Evolutionary conservation across 2,797 vertebrate genomes (phyloP), one percentile per base, ranked within the genome.

Genomic region (Tokudaia muenninki): DNA sequence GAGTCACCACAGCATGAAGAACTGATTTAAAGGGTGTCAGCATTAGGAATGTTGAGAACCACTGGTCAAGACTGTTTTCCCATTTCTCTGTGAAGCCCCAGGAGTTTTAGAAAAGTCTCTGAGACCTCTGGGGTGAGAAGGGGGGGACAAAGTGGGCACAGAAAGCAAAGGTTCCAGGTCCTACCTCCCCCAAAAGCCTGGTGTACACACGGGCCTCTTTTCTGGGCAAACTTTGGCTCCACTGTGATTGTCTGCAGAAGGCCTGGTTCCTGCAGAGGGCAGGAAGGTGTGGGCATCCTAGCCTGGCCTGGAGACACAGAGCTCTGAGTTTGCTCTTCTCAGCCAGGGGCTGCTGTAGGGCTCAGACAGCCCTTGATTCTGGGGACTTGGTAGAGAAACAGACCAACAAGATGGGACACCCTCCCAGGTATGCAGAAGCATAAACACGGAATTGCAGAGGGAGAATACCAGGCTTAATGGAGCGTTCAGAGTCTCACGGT

Each of bases 381-480:
- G 31, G 75, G 17, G 70, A 29, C 72, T 78, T 17, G 96, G 87
- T 93, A 79, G 80, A 83, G 67, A 78, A 90, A 90, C 70, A 12
- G 70, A 81, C 55, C 80, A 67, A 90, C 83, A 95, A 52, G 78
- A 41, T 59, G 6, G 37, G 41, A 16, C 55, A 34, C 2, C 78
- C 4, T 0, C 55, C 84, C 63, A 19, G 29, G 31, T 44, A 37
- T 10, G 12, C 61, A 82, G 82, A 67, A 47, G 82, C 12, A 24
- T 52, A 37, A 86, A 67, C 59, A 19, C 10, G 47, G 10, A 67
- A 9, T 34, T 0, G 1, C 0, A 24, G 84, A 41, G 24, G 31
- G 17, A 7, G 70, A 77, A 29, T 0, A 19, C 34, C 34, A 44
- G 74, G 31, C 55, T 50, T 41, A 29, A 22, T 17, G 47, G 67